Percentiles rank a stretch among this genome's conserved stretches.
These are phyloP conservation scores for Halisarca cf. caerulea DNA, from an alignment of 37 sponge, comb jelly and placozoan species.

Conservation along the genomic window DNA sequence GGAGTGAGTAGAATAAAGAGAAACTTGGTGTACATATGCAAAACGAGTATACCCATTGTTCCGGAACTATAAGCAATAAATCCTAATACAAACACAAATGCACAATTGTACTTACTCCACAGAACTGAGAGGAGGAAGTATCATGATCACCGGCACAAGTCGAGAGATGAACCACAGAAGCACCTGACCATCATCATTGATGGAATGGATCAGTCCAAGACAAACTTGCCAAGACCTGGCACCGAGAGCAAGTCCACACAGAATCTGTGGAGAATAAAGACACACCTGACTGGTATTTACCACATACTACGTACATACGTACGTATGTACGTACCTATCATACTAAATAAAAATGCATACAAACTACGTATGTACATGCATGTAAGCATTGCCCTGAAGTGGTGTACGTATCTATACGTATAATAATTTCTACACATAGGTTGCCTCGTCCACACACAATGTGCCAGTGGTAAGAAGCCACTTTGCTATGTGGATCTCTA, in stretches of 20 bases:
- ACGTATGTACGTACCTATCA: too few relatives aligned
- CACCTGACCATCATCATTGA: constrained; percentile 45
- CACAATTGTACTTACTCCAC: background rate
- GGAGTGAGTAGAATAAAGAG: constrained; percentile 26
- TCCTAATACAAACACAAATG: too few relatives aligned
- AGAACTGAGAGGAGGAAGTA: constrained; percentile 49
- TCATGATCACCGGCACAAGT: constrained; percentile 46
- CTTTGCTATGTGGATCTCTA: constrained; percentile 26
- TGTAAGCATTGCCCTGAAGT: too few relatives aligned
- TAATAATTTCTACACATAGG: background rate
- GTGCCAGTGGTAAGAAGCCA: constrained; percentile 23
- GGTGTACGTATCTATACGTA: too few relatives aligned
- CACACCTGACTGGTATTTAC: constrained; percentile 49
- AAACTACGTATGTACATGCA: too few relatives aligned
- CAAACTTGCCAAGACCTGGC: constrained; percentile 29
- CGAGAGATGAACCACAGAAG: constrained; percentile 10
- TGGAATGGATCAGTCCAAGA: constrained; percentile 56
- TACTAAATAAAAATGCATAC: too few relatives aligned
- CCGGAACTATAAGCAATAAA: too few relatives aligned
- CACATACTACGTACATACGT: too few relatives aligned
- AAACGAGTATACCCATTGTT: too few relatives aligned
- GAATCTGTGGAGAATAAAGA: constrained; percentile 49
- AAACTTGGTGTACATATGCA: too few relatives aligned
- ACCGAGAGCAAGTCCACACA: constrained; percentile 26
- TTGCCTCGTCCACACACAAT: constrained; percentile 2